A percentile compares a stretch with the other conserved stretches of the same genome.
Conservation (phyloP, 2,113 vertebrate species). For the Synchiropus splendidus region DNA sequence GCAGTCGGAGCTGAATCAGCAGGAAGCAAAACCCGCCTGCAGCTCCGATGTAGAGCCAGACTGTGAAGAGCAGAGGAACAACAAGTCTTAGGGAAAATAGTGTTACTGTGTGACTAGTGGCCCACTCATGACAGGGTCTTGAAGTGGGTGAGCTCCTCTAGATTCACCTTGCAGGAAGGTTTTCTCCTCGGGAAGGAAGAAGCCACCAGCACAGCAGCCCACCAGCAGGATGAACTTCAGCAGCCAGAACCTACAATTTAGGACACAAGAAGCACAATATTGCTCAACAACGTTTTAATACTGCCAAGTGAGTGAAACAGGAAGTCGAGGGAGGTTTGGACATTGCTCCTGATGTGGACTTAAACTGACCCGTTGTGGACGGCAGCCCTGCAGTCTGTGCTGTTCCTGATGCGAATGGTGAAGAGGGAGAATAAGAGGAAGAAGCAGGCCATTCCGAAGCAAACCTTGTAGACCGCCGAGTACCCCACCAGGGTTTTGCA, state of each 20-base stretch:
- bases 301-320: background rate
- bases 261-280: background rate
- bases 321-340: constrained; percentile 1
- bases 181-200: constrained; percentile 87
- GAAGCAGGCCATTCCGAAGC: constrained; percentile 97
- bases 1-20: constrained; percentile 83
- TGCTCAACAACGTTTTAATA: background rate
- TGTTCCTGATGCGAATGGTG: constrained; percentile 79
- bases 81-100: no score
- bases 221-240: constrained; percentile 81
- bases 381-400: constrained; percentile 81
- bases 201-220: constrained; percentile 86
- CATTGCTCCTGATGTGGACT: no score
- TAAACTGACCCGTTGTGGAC: constrained; percentile 91
- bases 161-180: constrained; percentile 87
- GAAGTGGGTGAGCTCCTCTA: no score
- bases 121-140: no score
- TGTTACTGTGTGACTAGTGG: no score
- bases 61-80: constrained; percentile 49
- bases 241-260: constrained; percentile 83
- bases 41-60: constrained; percentile 87
- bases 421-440: constrained; percentile 83
- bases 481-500: constrained; percentile 89
- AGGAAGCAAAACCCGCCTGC: constrained; percentile 79
- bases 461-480: constrained; percentile 90